phyloP scores from a whole-genome alignment of 2,888 invertebrate genomes.

The Parapristionchus giblindavisi region DNA sequence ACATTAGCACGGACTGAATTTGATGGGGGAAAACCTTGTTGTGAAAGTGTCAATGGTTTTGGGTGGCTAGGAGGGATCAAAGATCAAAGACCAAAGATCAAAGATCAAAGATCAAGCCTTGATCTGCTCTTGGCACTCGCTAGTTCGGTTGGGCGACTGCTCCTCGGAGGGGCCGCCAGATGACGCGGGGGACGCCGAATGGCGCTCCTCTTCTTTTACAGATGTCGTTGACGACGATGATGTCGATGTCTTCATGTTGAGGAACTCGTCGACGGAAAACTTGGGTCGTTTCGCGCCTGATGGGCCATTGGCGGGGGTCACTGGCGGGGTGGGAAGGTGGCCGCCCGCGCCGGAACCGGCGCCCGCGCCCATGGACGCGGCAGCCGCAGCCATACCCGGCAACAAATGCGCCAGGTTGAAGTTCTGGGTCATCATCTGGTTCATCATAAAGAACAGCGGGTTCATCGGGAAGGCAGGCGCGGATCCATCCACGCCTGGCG shows the following conservation, averaged over 20 bases:
- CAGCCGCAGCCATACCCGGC: constrained; percentile 8
- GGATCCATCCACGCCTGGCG: not conserved
- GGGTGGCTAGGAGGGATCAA: not conserved
- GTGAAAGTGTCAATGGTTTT: not conserved
- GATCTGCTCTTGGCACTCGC: not conserved
- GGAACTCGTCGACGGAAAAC: constrained; percentile 29
- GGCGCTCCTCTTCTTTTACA: not conserved
- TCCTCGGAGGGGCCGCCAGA: not conserved
- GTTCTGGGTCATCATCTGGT: not conserved
- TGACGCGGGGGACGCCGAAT: constrained; percentile 25
- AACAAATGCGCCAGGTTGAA: not conserved
- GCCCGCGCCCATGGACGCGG: not conserved
- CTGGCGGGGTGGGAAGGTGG: constrained; percentile 14
- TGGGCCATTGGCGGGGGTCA: constrained; percentile 14
- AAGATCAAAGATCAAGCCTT: too few relatives aligned
- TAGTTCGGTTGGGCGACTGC: constrained; percentile 6
- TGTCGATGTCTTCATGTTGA: constrained; percentile 32
- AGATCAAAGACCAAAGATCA: constrained; percentile 8
- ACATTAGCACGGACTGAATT: too few relatives aligned
- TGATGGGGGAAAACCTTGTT: not conserved
- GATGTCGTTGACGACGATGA: too few relatives aligned
- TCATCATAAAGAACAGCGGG: constrained; percentile 48
- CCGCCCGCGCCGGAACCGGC: not conserved
- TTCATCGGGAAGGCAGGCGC: constrained; percentile 39
- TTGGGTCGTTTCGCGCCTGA: not conserved